A percentile compares a stretch with the other conserved stretches of the same genome.
Conservation (phyloP, 2,113 vertebrate genomes). For the Chrysemys picta region DNA sequence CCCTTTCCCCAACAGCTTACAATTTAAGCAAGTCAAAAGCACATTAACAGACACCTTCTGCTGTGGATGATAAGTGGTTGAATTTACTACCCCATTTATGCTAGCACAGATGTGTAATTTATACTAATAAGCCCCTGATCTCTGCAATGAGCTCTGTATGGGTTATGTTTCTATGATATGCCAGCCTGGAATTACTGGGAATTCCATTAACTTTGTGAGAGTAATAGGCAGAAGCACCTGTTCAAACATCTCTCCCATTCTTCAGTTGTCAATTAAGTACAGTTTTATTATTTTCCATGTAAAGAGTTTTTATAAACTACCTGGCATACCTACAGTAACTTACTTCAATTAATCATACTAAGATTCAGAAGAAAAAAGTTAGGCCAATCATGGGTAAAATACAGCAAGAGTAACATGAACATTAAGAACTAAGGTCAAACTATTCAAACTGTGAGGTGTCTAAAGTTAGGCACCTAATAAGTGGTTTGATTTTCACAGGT, state of each 20-base stretch:
- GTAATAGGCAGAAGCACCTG: not conserved
- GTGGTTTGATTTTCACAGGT: not conserved
- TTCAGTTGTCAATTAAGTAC: fast-evolving
- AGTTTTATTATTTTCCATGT: not conserved
- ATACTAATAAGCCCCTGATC: not conserved
- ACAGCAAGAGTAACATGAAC: not conserved
- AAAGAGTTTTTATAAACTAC: not conserved
- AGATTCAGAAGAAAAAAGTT: not conserved
- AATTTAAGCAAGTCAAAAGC: not conserved
- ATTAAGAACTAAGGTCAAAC: not conserved
- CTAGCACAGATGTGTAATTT: not conserved
- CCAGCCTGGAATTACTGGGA: not conserved
- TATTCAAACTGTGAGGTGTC: not conserved
- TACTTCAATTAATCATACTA: not conserved
- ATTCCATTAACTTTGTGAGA: fast-evolving
- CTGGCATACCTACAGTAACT: not conserved
- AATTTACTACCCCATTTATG: not conserved
- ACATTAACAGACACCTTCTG: not conserved
- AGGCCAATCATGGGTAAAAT: not conserved
- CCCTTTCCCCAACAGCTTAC: not conserved
- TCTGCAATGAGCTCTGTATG: not conserved
- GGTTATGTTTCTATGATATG: not conserved
- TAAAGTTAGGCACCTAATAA: not conserved
- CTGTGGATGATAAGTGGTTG: not conserved
- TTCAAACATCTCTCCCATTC: not conserved